Evolutionary conservation across 2,888 invertebrate genomes (phyloP).

Genomic region (Anoplius nigerrimus): DNA sequence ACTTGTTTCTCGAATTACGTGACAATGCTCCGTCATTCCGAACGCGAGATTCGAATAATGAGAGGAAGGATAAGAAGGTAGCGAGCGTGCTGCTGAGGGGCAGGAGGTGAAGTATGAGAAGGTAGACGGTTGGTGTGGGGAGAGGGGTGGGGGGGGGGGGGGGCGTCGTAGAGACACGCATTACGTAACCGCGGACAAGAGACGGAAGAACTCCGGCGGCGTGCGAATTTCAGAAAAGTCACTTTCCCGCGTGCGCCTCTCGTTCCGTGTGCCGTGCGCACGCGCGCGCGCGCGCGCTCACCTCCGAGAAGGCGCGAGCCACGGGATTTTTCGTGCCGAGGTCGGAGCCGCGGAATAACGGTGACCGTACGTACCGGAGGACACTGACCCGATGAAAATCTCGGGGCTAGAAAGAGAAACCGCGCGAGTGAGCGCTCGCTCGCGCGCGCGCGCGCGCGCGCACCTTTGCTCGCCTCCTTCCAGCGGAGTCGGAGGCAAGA

Average conservation of each 20-base stretch:
- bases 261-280: not conserved
- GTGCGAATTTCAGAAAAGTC: conserved; percentile 2
- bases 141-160: no score
- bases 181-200: no score
- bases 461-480: no score
- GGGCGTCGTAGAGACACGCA: no score
- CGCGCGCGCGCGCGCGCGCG: no score
- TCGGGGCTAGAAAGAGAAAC: conserved; percentile 56
- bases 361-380: conserved; percentile 51
- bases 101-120: no score
- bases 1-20: conserved; percentile 7
- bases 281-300: conserved; percentile 7
- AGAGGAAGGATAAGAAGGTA: no score
- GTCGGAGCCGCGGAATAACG: conserved; percentile 55
- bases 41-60: no score
- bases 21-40: not conserved
- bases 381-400: conserved; percentile 63
- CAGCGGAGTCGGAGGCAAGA: no score
- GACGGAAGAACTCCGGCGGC: not conserved
- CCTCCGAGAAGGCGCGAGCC: no score
- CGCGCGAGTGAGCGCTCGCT: conserved; percentile 35
- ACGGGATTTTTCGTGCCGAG: conserved; percentile 51
- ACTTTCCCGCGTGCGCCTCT: not conserved
- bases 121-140: no score
- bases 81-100: no score